A percentile compares a stretch with the other conserved stretches of the same genome.
These are phyloP conservation scores for Pammene fasciana DNA, from an alignment of 2,888 invertebrate species.

Conservation along the genomic window DNA sequence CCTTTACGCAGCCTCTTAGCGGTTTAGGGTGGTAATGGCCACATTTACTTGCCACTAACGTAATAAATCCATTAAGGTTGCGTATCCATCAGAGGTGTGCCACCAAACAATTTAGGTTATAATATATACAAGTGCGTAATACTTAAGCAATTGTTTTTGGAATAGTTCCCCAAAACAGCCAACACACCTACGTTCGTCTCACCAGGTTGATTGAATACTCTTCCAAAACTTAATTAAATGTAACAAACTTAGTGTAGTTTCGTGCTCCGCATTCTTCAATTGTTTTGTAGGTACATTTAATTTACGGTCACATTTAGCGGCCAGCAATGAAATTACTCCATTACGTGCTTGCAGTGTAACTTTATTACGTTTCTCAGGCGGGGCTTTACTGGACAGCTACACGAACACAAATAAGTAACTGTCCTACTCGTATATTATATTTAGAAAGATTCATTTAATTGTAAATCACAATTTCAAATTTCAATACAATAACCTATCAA, in stretches of 20 bases:
- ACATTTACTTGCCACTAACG: slow-evolving; percentile 10
- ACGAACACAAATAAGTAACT: too few species aligned
- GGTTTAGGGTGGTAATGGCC: slow-evolving; percentile 13
- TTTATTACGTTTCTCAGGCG: neutral
- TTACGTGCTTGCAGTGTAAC: neutral
- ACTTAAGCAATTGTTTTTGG: too few species aligned
- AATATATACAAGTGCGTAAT: too few species aligned
- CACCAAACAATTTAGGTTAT: too few species aligned
- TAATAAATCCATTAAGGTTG: slow-evolving; percentile 13
- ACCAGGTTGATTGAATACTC: slow-evolving; percentile 7
- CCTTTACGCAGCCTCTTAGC: neutral
- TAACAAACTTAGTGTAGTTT: neutral
- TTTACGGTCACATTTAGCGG: slow-evolving; percentile 1
- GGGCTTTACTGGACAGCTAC: neutral
- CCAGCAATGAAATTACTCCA: slow-evolving; percentile 1
- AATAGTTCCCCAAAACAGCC: too few species aligned
- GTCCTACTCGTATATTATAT: too few species aligned
- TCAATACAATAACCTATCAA: too few species aligned
- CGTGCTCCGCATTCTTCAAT: neutral
- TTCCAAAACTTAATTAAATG: slow-evolving; percentile 2
- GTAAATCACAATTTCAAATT: too few species aligned
- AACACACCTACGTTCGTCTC: neutral
- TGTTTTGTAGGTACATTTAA: neutral
- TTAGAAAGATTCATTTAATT: too few species aligned
- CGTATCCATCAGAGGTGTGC: too few species aligned